phyloP scores from a whole-genome alignment of 2,113 vertebrate genomes.

The Brachyistius frenatus region DNA sequence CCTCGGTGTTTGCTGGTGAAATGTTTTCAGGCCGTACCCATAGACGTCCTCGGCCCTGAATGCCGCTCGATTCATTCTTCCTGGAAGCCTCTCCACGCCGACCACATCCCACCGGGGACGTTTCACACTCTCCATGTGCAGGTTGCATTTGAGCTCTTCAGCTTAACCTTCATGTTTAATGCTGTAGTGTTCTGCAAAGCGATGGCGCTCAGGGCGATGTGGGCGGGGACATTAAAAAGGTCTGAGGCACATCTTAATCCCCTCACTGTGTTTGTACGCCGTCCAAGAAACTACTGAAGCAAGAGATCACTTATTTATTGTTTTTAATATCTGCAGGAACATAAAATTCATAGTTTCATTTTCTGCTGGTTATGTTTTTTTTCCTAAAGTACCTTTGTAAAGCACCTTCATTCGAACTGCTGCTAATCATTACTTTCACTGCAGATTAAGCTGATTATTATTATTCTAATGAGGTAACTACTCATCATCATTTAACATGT shows the following conservation, averaged over 20 bases:
- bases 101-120: conserved; percentile 31
- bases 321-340: not conserved
- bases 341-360: no score
- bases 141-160: conserved; percentile 27
- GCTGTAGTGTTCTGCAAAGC: conserved; percentile 4
- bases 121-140: conserved; percentile 36
- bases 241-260: conserved; percentile 25
- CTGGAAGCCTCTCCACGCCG: conserved; percentile 21
- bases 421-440: no score
- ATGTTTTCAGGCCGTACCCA: no score
- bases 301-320: not conserved
- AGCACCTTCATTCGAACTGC: no score
- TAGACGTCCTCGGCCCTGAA: not conserved
- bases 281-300: conserved; percentile 8
- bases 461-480: not conserved
- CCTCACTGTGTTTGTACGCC: conserved; percentile 4
- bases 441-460: not conserved
- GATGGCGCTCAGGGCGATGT: conserved; percentile 13
- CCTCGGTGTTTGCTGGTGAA: no score
- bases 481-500: not conserved
- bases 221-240: conserved; percentile 46
- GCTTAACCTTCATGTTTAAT: conserved; percentile 26
- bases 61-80: conserved; percentile 7
- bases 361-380: no score
- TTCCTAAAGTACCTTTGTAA: no score